Conservation (phyloP, 2,113 vertebrate species). For the Taurulus bubalis region DNA sequence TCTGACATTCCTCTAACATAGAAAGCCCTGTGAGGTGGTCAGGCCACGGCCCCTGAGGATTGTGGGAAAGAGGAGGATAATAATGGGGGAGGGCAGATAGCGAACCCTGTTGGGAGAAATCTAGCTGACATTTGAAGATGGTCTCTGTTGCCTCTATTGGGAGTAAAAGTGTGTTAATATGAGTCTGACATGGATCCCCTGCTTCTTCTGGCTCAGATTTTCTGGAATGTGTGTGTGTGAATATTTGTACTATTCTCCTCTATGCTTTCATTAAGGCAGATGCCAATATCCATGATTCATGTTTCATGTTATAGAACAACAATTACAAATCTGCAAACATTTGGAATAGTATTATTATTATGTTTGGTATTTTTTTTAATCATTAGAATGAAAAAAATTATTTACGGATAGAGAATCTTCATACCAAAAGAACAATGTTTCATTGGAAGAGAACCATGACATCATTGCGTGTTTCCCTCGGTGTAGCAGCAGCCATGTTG, state of each 20-base stretch:
- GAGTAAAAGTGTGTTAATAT: constrained; percentile 20
- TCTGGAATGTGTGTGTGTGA: background rate
- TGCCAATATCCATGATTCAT: background rate
- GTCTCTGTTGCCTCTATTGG: constrained; percentile 26
- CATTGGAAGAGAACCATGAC: background rate
- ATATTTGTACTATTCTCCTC: too few species aligned
- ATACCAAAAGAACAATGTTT: too few species aligned
- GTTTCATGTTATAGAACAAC: background rate
- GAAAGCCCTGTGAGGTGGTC: constrained; percentile 40
- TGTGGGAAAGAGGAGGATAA: constrained; percentile 39
- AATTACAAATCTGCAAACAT: background rate
- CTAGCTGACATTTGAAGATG: constrained; percentile 64
- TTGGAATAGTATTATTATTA: background rate
- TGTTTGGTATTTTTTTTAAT: background rate
- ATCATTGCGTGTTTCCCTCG: background rate
- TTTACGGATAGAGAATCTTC: background rate
- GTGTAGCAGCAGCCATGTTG: background rate
- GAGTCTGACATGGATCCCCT: background rate
- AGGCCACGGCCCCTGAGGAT: constrained; percentile 18
- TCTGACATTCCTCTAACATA: constrained; percentile 38
- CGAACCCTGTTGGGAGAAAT: constrained; percentile 12
- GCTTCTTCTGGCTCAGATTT: background rate
- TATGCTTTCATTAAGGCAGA: background rate
- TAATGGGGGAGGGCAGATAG: constrained; percentile 33
- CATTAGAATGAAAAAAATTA: background rate